Conservation (phyloP, 2,113 vertebrate species). For the Ia io region DNA sequence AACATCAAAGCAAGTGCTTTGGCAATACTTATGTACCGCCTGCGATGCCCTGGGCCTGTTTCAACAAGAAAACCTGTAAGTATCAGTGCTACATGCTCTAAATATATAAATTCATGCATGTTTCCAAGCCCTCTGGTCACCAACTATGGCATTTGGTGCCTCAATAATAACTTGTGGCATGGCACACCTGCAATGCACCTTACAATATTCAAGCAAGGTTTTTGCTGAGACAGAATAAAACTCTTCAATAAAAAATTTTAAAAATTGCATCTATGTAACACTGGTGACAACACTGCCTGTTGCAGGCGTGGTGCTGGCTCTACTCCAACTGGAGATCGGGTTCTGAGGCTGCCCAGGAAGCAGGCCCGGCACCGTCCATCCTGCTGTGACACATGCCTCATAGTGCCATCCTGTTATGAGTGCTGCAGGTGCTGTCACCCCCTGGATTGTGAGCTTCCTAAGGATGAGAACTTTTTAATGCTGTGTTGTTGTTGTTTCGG, state of each 20-base stretch:
- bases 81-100: slow-evolving; percentile 68
- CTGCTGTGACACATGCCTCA: not conserved
- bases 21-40: slow-evolving; percentile 76
- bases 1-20: slow-evolving; percentile 72
- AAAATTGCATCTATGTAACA: not conserved
- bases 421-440: too few species aligned
- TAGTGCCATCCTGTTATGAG: rapidly evolving
- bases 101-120: slow-evolving; percentile 65
- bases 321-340: too few species aligned
- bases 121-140: slow-evolving; percentile 76
- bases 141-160: slow-evolving; percentile 74
- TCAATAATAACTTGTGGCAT: slow-evolving; percentile 69
- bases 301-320: not conserved
- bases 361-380: not conserved
- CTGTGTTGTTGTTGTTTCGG: not conserved
- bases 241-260: slow-evolving; percentile 80
- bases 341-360: not conserved
- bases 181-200: slow-evolving; percentile 77
- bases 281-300: not conserved
- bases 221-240: slow-evolving; percentile 91
- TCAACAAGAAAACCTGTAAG: slow-evolving; percentile 77
- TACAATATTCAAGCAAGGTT: slow-evolving; percentile 78
- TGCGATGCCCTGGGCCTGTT: slow-evolving; percentile 71
- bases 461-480: not conserved
- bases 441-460: not conserved